Percentiles rank a stretch among this genome's conserved stretches.
phyloP scores from a whole-genome alignment of 2,113 vertebrate species.

The Cyprinus carpio region DNA sequence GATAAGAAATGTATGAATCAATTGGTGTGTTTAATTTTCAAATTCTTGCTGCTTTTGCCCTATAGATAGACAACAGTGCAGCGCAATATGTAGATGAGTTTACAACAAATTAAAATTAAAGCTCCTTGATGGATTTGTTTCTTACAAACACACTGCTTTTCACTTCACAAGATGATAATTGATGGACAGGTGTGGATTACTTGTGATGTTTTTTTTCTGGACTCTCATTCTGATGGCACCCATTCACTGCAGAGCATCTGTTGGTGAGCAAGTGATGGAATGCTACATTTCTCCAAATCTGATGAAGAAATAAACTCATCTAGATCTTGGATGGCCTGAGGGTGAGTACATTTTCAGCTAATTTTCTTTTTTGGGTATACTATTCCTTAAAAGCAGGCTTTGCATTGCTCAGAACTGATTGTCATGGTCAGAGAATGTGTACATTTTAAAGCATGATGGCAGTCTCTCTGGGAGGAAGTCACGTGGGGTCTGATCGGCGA shows the following conservation, averaged over 20 bases:
- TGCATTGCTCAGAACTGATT: not conserved
- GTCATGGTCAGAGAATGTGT: not conserved
- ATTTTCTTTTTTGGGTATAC: too few relatives aligned
- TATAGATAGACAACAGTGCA: not conserved
- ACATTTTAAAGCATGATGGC: not conserved
- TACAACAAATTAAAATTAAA: not conserved
- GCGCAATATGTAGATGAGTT: not conserved
- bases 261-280: not conserved
- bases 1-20: not conserved
- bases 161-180: not conserved
- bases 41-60: not conserved
- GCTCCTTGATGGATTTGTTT: not conserved
- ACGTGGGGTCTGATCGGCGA: not conserved
- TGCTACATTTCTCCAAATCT: not conserved
- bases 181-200: not conserved
- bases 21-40: not conserved
- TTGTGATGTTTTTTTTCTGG: not conserved
- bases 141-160: not conserved
- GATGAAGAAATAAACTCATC: not conserved
- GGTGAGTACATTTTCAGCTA: too few relatives aligned
- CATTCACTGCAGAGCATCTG: not conserved
- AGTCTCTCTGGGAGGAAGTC: not conserved
- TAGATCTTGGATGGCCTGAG: too few relatives aligned
- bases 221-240: not conserved
- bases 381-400: not conserved